phyloP scores from a whole-genome alignment of 2,888 invertebrate species.

The Vesta saturnalis region DNA sequence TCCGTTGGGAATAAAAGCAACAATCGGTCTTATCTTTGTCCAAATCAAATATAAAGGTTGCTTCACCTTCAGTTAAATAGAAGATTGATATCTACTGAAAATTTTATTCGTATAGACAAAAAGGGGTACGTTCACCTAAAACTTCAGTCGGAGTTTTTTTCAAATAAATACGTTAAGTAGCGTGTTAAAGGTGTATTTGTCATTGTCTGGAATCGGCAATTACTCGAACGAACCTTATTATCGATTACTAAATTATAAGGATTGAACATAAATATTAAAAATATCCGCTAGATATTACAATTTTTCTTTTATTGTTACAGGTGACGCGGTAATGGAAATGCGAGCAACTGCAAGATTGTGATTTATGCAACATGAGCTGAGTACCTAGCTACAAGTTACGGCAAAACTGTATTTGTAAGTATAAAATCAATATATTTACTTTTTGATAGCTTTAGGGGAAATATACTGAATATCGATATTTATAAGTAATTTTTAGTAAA shows the following conservation, averaged over 20 bases:
- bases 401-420: background rate
- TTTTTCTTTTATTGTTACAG: background rate
- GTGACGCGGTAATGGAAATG: background rate
- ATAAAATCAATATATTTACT: background rate
- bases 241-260: constrained; percentile 12
- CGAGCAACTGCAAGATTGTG: background rate
- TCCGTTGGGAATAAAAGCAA: background rate
- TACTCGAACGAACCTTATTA: constrained; percentile 16
- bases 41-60: too few species aligned
- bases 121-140: background rate
- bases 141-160: background rate
- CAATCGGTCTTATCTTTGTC: too few species aligned
- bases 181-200: constrained; percentile 8
- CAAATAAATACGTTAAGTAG: background rate
- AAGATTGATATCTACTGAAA: too few species aligned
- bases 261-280: background rate
- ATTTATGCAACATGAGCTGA: background rate
- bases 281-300: background rate
- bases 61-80: too few species aligned
- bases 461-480: too few species aligned
- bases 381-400: background rate
- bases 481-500: too few species aligned
- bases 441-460: too few species aligned
- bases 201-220: constrained; percentile 14
- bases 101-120: background rate